A percentile compares a stretch with the other conserved stretches of the same genome.
phyloP scores from a whole-genome alignment of 2,113 vertebrate species.

The Podarcis cretensis region DNA sequence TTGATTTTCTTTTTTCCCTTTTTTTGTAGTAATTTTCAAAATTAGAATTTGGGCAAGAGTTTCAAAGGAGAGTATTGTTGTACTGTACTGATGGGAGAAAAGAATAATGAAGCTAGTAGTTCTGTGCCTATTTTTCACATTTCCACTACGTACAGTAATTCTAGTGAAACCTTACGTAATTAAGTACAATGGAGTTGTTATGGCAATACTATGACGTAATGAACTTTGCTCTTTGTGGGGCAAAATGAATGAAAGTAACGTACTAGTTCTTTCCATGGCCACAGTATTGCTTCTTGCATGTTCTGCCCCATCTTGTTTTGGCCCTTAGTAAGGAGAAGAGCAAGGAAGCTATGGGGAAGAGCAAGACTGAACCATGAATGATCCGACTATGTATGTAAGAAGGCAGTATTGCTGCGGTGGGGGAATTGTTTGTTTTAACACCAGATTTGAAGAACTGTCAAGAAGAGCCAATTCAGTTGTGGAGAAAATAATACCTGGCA shows the following conservation, averaged over 20 bases:
- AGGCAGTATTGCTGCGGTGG: neutral
- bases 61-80: slow-evolving; percentile 20
- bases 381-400: neutral
- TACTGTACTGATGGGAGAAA: neutral
- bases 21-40: neutral
- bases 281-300: neutral
- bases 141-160: neutral
- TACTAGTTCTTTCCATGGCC: neutral
- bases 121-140: neutral
- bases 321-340: neutral
- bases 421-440: neutral
- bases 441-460: neutral
- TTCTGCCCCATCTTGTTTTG: neutral
- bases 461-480: neutral
- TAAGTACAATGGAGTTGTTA: too few species aligned
- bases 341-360: too few species aligned
- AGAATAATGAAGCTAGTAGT: neutral
- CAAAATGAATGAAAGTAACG: neutral
- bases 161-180: neutral
- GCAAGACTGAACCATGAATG: neutral
- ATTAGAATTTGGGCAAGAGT: slow-evolving; percentile 23
- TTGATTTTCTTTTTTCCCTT: neutral
- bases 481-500: neutral
- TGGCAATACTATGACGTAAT: too few species aligned
- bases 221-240: too few species aligned